These are phyloP conservation scores for Chiloscyllium plagiosum DNA, from an alignment of 2,113 vertebrate species.

Conservation along the genomic window DNA sequence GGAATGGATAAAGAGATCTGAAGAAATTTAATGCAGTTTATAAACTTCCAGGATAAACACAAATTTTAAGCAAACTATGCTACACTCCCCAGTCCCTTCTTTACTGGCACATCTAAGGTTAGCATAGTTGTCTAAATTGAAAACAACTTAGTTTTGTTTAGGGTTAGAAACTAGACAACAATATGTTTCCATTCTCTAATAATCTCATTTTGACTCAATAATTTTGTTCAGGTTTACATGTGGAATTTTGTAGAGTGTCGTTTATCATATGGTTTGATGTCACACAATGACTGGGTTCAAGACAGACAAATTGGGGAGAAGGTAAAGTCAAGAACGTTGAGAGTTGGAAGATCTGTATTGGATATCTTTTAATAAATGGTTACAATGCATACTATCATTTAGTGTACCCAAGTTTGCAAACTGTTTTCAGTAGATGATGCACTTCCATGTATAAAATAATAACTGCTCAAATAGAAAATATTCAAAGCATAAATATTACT, in stretches of 20 bases:
- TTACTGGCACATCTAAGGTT: not conserved
- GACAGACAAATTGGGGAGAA: too few relatives aligned
- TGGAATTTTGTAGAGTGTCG: not conserved
- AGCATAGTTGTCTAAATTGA: not conserved
- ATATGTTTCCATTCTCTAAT: not conserved
- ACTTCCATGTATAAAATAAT: not conserved
- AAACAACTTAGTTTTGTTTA: not conserved
- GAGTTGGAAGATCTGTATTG: not conserved
- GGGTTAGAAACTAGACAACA: not conserved
- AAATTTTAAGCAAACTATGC: not conserved
- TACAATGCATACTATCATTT: not conserved
- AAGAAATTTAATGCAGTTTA: constrained; percentile 44
- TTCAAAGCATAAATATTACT: not conserved
- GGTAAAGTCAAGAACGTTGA: too few relatives aligned
- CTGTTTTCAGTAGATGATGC: not conserved
- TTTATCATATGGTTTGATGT: not conserved
- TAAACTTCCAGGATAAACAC: constrained; percentile 38
- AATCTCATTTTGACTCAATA: not conserved
- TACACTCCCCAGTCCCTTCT: not conserved
- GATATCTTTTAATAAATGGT: not conserved
- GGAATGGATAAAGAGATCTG: constrained; percentile 42
- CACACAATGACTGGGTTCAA: too few relatives aligned
- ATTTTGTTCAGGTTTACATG: not conserved
- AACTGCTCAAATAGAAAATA: not conserved
- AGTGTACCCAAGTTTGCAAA: not conserved